phyloP scores from a whole-genome alignment of 1,140 invertebrate genomes.

The Drosophila triauraria region DNA sequence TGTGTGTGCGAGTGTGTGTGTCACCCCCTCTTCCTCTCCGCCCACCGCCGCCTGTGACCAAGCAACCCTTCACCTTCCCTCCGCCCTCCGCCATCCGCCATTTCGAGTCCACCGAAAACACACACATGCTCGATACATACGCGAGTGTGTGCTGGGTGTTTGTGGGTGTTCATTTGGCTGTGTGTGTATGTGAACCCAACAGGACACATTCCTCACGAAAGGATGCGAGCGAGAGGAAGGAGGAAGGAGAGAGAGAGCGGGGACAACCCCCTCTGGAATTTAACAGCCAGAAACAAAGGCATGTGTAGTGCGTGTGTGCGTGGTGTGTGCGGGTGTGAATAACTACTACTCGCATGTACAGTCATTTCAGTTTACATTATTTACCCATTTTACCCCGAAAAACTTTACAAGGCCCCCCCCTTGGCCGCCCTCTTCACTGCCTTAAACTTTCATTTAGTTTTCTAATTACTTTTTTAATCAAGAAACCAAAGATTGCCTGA shows the following conservation, averaged over 20 bases:
- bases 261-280: neutral
- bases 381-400: constrained; percentile 72
- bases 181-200: constrained; percentile 59
- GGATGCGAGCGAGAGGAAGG: constrained; percentile 3
- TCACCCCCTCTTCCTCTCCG: neutral
- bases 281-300: constrained; percentile 59
- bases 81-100: neutral
- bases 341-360: constrained; percentile 65
- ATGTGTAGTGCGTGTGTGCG: constrained; percentile 23
- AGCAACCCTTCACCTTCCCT: constrained; percentile 29
- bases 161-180: constrained; percentile 68
- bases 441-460: constrained; percentile 83
- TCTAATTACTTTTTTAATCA: constrained; percentile 84
- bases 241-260: too few species aligned
- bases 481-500: constrained; percentile 69
- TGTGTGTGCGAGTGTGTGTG: constrained; percentile 18
- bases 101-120: constrained; percentile 12
- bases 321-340: constrained; percentile 39
- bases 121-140: neutral
- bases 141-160: constrained; percentile 19
- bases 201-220: constrained; percentile 77
- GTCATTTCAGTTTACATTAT: constrained; percentile 81
- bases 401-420: constrained; percentile 7
- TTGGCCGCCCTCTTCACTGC: constrained; percentile 22
- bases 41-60: constrained; percentile 45